Conservation (phyloP, 1,140 invertebrate genomes). For the Prorops nasuta region DNA sequence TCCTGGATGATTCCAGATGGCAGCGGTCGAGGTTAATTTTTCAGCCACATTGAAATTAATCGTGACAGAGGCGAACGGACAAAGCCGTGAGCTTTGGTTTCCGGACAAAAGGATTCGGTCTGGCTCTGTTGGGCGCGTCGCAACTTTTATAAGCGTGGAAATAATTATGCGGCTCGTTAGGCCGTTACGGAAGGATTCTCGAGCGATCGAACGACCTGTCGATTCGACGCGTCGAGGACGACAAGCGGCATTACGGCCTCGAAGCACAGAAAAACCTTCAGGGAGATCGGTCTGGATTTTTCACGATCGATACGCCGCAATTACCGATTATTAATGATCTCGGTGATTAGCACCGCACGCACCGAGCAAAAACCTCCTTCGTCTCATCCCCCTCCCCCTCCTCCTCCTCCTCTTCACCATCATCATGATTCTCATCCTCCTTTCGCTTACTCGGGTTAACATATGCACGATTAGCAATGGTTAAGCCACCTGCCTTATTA, state of each 20-base stretch:
- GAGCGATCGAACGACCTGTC: too few relatives aligned
- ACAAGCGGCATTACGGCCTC: not conserved
- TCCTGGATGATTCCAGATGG: too few relatives aligned
- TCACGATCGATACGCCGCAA: slow-evolving; percentile 21
- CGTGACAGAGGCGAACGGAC: too few relatives aligned
- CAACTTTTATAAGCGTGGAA: not conserved
- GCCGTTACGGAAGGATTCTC: slow-evolving; percentile 3
- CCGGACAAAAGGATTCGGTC: slow-evolving; percentile 1
- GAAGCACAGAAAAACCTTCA: not conserved
- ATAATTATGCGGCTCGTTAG: not conserved
- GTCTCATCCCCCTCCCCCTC: too few relatives aligned
- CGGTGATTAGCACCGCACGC: slow-evolving; percentile 15
- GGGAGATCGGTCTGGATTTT: slow-evolving; percentile 14
- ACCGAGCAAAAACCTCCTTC: slow-evolving; percentile 2
- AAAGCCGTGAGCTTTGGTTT: too few relatives aligned
- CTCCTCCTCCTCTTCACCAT: too few relatives aligned
- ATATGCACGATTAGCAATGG: too few relatives aligned
- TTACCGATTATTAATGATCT: slow-evolving; percentile 25
- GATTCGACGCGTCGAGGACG: not conserved
- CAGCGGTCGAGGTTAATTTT: too few relatives aligned
- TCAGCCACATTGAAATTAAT: too few relatives aligned
- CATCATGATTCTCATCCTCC: too few relatives aligned
- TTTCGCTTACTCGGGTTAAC: too few relatives aligned
- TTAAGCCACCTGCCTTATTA: too few relatives aligned
- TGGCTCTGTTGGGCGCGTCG: not conserved